Conservation (phyloP, 1,140 invertebrate genomes). For the Drosophila chauvacae region DNA sequence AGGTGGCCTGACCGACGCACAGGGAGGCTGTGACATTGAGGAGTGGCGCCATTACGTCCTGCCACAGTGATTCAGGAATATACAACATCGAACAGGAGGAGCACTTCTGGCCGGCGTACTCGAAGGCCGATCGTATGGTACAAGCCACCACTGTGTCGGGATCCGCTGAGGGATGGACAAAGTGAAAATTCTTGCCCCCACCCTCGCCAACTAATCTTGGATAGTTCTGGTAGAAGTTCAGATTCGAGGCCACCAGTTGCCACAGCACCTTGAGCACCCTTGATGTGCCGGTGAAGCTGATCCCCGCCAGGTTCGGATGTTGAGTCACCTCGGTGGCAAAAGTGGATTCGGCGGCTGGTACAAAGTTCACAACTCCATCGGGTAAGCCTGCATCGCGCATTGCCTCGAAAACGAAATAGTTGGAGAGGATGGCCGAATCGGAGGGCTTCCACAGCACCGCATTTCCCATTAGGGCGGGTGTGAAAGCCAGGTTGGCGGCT, state of each 20-base stretch:
- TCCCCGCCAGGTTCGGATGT: constrained; percentile 93
- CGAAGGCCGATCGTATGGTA: constrained; percentile 96
- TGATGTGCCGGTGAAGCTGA: constrained; percentile 95
- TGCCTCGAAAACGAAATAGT: constrained; percentile 97
- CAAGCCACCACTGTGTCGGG: constrained; percentile 90
- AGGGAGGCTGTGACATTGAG: constrained; percentile 85
- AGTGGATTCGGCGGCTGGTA: constrained; percentile 95
- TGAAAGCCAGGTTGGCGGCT: constrained; percentile 97
- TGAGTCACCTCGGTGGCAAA: constrained; percentile 95
- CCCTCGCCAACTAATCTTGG: constrained; percentile 97
- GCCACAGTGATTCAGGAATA: constrained; percentile 95
- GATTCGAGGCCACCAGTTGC: constrained; percentile 95
- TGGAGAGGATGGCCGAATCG: constrained; percentile 97
- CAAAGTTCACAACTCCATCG: constrained; percentile 97
- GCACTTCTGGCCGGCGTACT: constrained; percentile 98
- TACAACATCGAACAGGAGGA: constrained; percentile 98
- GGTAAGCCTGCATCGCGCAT: constrained; percentile 96
- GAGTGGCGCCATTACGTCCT: constrained; percentile 60
- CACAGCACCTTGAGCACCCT: constrained; percentile 95
- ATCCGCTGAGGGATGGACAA: constrained; percentile 96
- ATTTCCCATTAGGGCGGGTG: constrained; percentile 99
- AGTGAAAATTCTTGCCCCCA: constrained; percentile 99
- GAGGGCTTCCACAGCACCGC: constrained; percentile 99
- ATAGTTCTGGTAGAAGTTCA: constrained; percentile 94
- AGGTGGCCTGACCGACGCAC: constrained; percentile 93